Base-by-base conservation (phyloP, 2,888 invertebrate genomes). In the Strigamia crassipes region DNA sequence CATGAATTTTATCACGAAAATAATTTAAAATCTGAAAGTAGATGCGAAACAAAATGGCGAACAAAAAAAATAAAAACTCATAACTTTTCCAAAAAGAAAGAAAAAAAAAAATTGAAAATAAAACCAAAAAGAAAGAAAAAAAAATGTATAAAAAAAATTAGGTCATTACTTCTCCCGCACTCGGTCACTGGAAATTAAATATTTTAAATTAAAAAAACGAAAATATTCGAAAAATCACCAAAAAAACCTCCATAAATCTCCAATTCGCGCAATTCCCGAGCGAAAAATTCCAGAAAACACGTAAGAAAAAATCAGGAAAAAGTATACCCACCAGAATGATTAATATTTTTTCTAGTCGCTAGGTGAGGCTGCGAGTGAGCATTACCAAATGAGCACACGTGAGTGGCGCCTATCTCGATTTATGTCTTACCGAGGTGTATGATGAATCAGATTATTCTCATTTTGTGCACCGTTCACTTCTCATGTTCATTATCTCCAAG, bases 351-450 rank as follows among this genome's bases (percentile, higher is more conserved):
- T 66, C 27, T 31, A 3, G 23, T 27, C 66, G 13, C 66, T 13
- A 66, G 66, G 31, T 66, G 66, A 66, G 66, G 66, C 66, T 66
- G 66, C 66, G 66, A 31, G 31, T 66, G 15, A 31, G 66, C 66
- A 23, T 15, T 21, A 31, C 23, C 66, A 66, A 27, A 31, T 66
- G 66, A 27, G 66, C 66, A 66, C 66, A 66, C 13, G 27, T 18
- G 61, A 66, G 66, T 66, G 66, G 66, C 66, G 66, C 66, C 66
- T 66, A 27, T 66, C 66, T 27, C 66, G 27, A 27, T 66, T 66
- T 27, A 66, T 66, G 66, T 66, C 66, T 66, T 27, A 27, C 66
- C 27, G 23, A 66, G 66, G 31, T 66, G 23, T 31, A 31, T 66
- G 13, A 27, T 27, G 31, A 31, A 66, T 31, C 66, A 66, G 66